Evolutionary conservation across 2,888 invertebrate species (phyloP).

Genomic region (Epirrhoe alternata): DNA sequence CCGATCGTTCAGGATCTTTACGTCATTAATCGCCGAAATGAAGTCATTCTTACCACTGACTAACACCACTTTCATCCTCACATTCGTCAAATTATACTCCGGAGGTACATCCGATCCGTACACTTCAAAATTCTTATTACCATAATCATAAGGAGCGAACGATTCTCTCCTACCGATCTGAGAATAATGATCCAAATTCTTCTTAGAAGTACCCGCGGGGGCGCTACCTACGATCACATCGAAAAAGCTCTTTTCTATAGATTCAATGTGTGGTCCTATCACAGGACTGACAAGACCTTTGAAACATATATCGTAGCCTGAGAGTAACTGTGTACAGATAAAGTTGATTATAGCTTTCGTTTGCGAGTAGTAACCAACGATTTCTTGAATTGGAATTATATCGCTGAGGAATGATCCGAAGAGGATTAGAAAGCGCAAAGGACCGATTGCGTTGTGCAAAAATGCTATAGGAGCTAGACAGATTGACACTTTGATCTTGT

Average conservation of each 20-base stretch:
- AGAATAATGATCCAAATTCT: slow-evolving; percentile 54
- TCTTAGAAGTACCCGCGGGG: slow-evolving; percentile 57
- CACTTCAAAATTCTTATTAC: slow-evolving; percentile 46
- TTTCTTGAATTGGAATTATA: slow-evolving; percentile 41
- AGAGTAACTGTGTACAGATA: slow-evolving; percentile 42
- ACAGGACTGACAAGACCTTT: slow-evolving; percentile 42
- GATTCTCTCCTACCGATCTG: slow-evolving; percentile 49
- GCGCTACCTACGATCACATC: slow-evolving; percentile 48
- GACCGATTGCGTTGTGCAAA: slow-evolving; percentile 31
- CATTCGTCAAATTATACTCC: slow-evolving; percentile 53
- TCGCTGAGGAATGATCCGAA: slow-evolving; percentile 41
- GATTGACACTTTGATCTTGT: slow-evolving; percentile 71
- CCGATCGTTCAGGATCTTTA: slow-evolving; percentile 39
- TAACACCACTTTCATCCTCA: slow-evolving; percentile 53
- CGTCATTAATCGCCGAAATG: slow-evolving; percentile 53
- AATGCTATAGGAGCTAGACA: slow-evolving; percentile 44
- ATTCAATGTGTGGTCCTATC: slow-evolving; percentile 44
- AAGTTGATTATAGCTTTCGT: slow-evolving; percentile 42
- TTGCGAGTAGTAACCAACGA: slow-evolving; percentile 43
- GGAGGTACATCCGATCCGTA: slow-evolving; percentile 55
- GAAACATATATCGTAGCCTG: slow-evolving; percentile 49
- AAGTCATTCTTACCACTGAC: slow-evolving; percentile 55
- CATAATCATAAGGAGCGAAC: slow-evolving; percentile 61
- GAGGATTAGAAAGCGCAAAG: slow-evolving; percentile 28
- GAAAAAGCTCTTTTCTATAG: slow-evolving; percentile 52